phyloP scores from a whole-genome alignment of 30 jellyfish, hydroid and myxozoan genomes.

The Rhopilema esculentum region DNA sequence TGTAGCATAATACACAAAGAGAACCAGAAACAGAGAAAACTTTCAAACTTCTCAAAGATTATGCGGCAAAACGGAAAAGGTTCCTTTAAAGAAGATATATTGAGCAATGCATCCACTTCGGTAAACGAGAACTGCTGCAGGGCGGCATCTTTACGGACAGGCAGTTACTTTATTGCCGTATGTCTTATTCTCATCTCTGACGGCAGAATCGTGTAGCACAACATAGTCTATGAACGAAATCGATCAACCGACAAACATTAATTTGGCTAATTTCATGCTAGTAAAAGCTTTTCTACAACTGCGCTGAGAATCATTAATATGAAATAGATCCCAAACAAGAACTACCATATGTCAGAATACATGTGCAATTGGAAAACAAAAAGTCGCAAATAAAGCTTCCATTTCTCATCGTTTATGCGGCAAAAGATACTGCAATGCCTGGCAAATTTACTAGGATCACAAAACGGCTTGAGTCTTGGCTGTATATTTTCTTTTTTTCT shows the following conservation, averaged over 20 bases:
- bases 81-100: not conserved
- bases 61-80: too few species aligned
- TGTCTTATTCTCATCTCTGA: not conserved
- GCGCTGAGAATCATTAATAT: not conserved
- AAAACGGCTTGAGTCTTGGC: too few species aligned
- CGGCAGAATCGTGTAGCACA: not conserved
- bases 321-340: not conserved
- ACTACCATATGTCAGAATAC: not conserved
- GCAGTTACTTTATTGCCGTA: not conserved
- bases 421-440: too few species aligned
- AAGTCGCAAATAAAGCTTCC: too few species aligned
- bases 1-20: too few species aligned
- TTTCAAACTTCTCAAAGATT: too few species aligned
- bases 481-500: too few species aligned
- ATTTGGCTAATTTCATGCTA: not conserved
- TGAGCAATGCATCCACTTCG: not conserved
- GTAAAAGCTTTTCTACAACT: not conserved
- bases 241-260: not conserved
- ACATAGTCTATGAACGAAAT: not conserved
- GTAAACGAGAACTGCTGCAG: not conserved
- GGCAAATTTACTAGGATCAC: too few species aligned
- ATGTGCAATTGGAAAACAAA: not conserved
- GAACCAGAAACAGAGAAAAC: too few species aligned
- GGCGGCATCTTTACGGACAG: not conserved
- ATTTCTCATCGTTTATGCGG: too few species aligned